phyloP scores from a whole-genome alignment of 2,797 vertebrate species.

The Rhadinocentrus ornatus region DNA sequence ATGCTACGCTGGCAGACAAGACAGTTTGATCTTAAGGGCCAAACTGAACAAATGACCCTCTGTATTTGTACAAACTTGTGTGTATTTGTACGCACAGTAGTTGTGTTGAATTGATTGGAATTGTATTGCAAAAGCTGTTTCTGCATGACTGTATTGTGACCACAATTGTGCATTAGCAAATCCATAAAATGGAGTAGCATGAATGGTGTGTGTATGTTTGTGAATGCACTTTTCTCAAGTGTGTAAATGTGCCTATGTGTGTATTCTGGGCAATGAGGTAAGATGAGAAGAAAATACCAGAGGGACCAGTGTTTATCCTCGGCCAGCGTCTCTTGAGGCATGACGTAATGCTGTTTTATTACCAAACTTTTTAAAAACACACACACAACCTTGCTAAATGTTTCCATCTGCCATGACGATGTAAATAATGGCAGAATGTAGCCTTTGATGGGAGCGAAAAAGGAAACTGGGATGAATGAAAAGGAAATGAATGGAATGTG shows the following conservation, averaged over 20 bases:
- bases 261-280: slow-evolving; percentile 58
- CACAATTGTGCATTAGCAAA: slow-evolving; percentile 17
- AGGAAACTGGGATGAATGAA: slow-evolving; percentile 51
- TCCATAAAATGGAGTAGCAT: slow-evolving; percentile 34
- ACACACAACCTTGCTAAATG: slow-evolving; percentile 36
- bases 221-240: slow-evolving; percentile 34
- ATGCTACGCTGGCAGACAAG: slow-evolving; percentile 42
- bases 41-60: slow-evolving; percentile 57
- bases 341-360: slow-evolving; percentile 76
- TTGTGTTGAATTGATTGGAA: slow-evolving; percentile 17
- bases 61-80: slow-evolving; percentile 11
- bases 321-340: slow-evolving; percentile 76
- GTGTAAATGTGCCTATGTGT: slow-evolving; percentile 29
- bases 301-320: slow-evolving; percentile 78
- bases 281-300: slow-evolving; percentile 70
- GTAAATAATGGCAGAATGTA: slow-evolving; percentile 54
- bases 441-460: slow-evolving; percentile 34
- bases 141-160: slow-evolving; percentile 10
- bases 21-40: slow-evolving; percentile 35
- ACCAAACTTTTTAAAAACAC: slow-evolving; percentile 46
- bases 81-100: neutral
- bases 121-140: slow-evolving; percentile 26
- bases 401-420: slow-evolving; percentile 61
- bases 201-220: slow-evolving; percentile 43
- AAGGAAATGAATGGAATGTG: slow-evolving; percentile 64